A percentile compares a stretch with the other conserved stretches of the same genome.
Evolutionary conservation across 2,113 vertebrate genomes (phyloP).

Genomic region (Poeciliopsis turrubarensis): DNA sequence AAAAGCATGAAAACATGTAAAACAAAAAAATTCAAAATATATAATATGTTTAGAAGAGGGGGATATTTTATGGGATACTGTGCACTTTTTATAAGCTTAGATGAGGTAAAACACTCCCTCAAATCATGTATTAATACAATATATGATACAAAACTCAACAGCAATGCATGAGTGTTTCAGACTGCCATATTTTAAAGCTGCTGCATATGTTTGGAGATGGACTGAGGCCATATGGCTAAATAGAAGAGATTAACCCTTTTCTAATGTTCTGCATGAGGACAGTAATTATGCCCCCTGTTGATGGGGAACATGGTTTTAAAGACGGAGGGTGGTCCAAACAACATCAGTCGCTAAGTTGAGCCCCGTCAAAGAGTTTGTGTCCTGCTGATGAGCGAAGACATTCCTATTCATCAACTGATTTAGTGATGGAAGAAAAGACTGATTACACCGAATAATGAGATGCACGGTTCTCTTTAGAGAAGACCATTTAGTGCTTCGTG

Average conservation of each 20-base stretch:
- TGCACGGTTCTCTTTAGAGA: neutral
- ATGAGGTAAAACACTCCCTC: neutral
- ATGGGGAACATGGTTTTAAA: slow-evolving; percentile 37
- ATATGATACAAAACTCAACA: neutral
- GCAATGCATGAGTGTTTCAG: neutral
- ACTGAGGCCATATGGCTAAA: slow-evolving; percentile 3
- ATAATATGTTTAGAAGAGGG: neutral
- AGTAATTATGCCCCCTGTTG: slow-evolving; percentile 2
- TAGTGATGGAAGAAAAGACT: slow-evolving; percentile 2
- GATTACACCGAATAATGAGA: slow-evolving; percentile 38
- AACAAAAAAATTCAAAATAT: slow-evolving; percentile 43
- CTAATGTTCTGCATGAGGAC: slow-evolving; percentile 8
- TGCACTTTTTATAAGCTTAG: slow-evolving; percentile 1
- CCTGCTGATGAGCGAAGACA: slow-evolving; percentile 33
- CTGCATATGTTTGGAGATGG: neutral
- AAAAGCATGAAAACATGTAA: slow-evolving; percentile 22
- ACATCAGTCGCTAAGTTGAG: slow-evolving; percentile 44
- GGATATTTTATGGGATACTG: neutral
- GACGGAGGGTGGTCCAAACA: slow-evolving; percentile 19
- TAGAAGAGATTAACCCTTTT: slow-evolving; percentile 29
- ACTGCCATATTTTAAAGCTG: neutral
- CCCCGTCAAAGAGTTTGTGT: slow-evolving; percentile 23
- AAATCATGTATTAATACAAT: neutral
- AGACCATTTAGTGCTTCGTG: neutral
- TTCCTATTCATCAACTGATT: slow-evolving; percentile 42